phyloP scores from a whole-genome alignment of 64 coral and sea anemone genomes.

The Actinia equina region DNA sequence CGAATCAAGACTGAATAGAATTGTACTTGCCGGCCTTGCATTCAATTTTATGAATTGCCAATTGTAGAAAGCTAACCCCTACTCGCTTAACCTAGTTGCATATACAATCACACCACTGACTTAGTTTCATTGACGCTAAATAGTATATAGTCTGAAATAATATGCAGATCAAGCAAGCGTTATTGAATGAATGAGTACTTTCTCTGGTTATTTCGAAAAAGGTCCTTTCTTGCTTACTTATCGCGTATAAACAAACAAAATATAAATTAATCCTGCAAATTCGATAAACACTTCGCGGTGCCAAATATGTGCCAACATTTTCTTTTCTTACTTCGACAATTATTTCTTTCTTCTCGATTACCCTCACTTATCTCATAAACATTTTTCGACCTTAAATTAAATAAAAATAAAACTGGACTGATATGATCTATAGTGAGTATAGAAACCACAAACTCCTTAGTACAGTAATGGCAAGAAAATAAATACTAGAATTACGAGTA shows the following conservation, averaged over 20 bases:
- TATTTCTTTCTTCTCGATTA: background rate
- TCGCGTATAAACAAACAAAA: constrained; percentile 19
- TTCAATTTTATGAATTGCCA: background rate
- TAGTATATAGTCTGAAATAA: background rate
- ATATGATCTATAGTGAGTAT: background rate
- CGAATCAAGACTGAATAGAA: background rate
- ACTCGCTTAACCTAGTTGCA: background rate
- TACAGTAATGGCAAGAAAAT: background rate
- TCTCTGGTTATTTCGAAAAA: background rate
- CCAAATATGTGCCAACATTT: constrained; percentile 33
- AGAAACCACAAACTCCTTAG: constrained; percentile 9
- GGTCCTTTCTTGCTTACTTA: background rate
- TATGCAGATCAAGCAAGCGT: background rate
- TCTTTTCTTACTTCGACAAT: constrained; percentile 7
- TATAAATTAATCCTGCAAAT: constrained; percentile 27
- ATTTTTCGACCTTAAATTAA: background rate
- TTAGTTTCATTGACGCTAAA: background rate
- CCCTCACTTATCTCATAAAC: background rate
- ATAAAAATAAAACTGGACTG: constrained; percentile 1
- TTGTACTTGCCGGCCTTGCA: background rate
- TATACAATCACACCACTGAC: background rate
- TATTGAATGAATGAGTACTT: constrained; percentile 5
- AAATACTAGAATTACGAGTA: background rate
- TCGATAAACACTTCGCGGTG: constrained; percentile 48
- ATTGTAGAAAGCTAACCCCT: background rate